These are phyloP conservation scores for Schizaphis graminum DNA, from an alignment of 2,888 invertebrate species.

Conservation along the genomic window DNA sequence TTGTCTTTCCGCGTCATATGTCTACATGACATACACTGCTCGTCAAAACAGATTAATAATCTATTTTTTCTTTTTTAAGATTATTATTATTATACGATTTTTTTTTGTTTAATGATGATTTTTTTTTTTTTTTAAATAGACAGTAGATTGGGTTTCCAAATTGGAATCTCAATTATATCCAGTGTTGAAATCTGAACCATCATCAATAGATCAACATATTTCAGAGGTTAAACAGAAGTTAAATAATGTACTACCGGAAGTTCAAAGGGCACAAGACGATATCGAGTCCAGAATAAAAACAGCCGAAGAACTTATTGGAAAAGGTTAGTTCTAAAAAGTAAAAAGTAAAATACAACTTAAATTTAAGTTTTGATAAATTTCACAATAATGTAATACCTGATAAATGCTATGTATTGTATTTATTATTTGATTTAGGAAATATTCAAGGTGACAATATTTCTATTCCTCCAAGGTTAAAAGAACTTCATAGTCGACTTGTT, in stretches of 20 bases:
- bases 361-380: not conserved
- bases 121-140: slow-evolving; percentile 71
- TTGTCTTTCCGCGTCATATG: slow-evolving; percentile 55
- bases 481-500: slow-evolving; percentile 78
- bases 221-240: slow-evolving; percentile 76
- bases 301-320: slow-evolving; percentile 77
- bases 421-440: slow-evolving; percentile 22
- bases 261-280: slow-evolving; percentile 77
- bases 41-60: slow-evolving; percentile 54
- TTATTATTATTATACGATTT: not conserved
- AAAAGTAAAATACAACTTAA: not conserved
- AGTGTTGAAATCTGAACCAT: slow-evolving; percentile 77
- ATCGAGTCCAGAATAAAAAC: slow-evolving; percentile 79
- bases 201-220: slow-evolving; percentile 75
- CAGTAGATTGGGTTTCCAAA: slow-evolving; percentile 78
- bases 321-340: slow-evolving; percentile 72
- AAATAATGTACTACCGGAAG: slow-evolving; percentile 75
- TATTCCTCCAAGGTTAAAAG: slow-evolving; percentile 77
- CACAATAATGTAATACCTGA: not conserved
- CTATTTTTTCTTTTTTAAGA: slow-evolving; percentile 41
- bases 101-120: slow-evolving; percentile 17
- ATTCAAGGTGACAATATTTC: slow-evolving; percentile 47
- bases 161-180: slow-evolving; percentile 83
- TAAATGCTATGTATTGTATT: not conserved
- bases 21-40: slow-evolving; percentile 5